These are phyloP conservation scores for Ophion ventricosus DNA, from an alignment of 2,888 invertebrate species.

Conservation along the genomic window DNA sequence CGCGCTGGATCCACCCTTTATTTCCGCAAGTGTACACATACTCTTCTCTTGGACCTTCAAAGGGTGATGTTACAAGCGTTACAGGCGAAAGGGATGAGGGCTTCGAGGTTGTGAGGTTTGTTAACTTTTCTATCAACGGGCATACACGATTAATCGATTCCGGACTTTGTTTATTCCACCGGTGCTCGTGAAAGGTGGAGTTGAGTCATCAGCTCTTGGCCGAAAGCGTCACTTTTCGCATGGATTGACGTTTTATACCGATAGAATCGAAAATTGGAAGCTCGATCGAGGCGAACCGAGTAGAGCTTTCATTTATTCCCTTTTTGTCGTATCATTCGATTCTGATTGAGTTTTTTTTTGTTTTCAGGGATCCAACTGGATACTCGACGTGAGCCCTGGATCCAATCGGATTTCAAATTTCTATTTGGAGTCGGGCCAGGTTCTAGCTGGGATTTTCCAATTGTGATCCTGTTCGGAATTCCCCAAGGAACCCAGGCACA, in stretches of 20 bases:
- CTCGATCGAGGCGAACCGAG: background rate
- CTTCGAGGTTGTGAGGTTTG: constrained; percentile 40
- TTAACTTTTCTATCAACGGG: constrained; percentile 56
- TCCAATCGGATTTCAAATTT: background rate
- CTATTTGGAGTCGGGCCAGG: background rate
- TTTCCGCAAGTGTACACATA: constrained; percentile 39
- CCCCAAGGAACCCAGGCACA: background rate
- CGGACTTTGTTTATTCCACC: constrained; percentile 24
- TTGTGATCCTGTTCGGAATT: background rate
- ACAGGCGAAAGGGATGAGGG: background rate
- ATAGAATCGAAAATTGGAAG: constrained; percentile 20
- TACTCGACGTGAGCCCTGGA: background rate
- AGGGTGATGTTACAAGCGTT: background rate
- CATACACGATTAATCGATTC: constrained; percentile 56
- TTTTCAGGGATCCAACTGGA: background rate
- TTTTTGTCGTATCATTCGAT: background rate
- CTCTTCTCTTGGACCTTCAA: constrained; percentile 37
- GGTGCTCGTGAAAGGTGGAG: constrained; percentile 3
- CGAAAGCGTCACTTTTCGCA: background rate
- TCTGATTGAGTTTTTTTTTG: background rate
- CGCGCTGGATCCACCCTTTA: constrained; percentile 38
- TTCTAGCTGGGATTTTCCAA: background rate
- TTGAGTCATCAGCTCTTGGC: constrained; percentile 19
- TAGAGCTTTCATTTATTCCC: background rate
- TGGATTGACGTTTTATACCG: constrained; percentile 28